These are phyloP conservation scores for Panulirus ornatus DNA, from an alignment of 1,140 invertebrate species.

Conservation along the genomic window DNA sequence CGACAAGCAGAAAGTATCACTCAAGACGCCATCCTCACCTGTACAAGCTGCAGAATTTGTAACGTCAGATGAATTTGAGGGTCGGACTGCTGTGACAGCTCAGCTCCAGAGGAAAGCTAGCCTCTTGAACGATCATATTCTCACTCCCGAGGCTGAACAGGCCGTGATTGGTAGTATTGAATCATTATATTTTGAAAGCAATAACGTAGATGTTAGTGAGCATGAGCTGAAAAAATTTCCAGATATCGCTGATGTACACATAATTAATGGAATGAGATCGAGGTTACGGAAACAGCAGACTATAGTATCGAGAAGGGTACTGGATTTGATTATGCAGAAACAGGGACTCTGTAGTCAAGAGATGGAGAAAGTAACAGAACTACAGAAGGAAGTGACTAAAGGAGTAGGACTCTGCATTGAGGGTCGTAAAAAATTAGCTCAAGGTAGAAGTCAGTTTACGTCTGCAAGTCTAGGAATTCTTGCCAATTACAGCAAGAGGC, in stretches of 20 bases:
- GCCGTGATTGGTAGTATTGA: slow-evolving; percentile 74
- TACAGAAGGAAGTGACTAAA: slow-evolving; percentile 86
- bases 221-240: slow-evolving; percentile 79
- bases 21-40: slow-evolving; percentile 57
- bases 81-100: slow-evolving; percentile 65
- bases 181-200: slow-evolving; percentile 68
- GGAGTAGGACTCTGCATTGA: slow-evolving; percentile 85
- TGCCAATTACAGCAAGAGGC: slow-evolving; percentile 74
- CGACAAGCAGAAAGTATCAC: slow-evolving; percentile 70
- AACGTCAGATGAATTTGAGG: slow-evolving; percentile 69
- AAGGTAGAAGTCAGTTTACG: slow-evolving; percentile 89
- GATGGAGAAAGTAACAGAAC: slow-evolving; percentile 87
- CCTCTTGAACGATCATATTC: slow-evolving; percentile 54
- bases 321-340: slow-evolving; percentile 94
- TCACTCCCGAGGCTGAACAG: slow-evolving; percentile 71
- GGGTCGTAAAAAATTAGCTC: slow-evolving; percentile 85
- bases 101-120: slow-evolving; percentile 57
- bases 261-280: slow-evolving; percentile 84
- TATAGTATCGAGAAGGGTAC: slow-evolving; percentile 93
- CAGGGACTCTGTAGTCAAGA: slow-evolving; percentile 90
- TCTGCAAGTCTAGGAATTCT: slow-evolving; percentile 74
- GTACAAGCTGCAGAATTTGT: slow-evolving; percentile 51
- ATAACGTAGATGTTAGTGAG: slow-evolving; percentile 66
- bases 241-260: slow-evolving; percentile 82
- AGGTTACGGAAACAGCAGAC: slow-evolving; percentile 86